Evolutionary conservation across 2,113 vertebrate species (phyloP), one percentile per base, ranked within the genome.

Genomic region (Crypturellus undulatus): DNA sequence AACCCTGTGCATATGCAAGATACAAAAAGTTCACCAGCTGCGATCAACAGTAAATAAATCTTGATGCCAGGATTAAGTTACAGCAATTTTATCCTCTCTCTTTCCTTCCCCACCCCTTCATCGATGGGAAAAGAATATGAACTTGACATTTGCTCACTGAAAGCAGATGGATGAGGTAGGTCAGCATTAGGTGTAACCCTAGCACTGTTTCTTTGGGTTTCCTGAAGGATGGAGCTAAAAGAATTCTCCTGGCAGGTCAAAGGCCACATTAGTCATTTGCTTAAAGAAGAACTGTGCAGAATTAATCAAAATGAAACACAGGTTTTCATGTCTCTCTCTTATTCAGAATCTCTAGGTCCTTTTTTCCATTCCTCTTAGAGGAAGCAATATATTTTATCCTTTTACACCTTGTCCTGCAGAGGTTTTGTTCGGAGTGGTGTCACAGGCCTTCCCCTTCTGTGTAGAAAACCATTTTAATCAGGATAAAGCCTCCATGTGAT

Each of bases 391-490:
- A 95, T 96, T 94, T 96, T 94, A 96, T 96, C 96, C 95, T 96
- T 97, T 97, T 93, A 92, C 94, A 97, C 94, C 96, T 96, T 95
- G 87, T 96, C 97, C 97, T 97, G 96, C 92, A 88, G 94, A 97
- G 96, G 94, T 97, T 97, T 97, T 97, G 95, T 97, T 97, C 94
- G 59, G 71, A 91, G 91, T 96, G 95, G 95, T 97, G 97, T 97
- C 97, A 96, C 85, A 94, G 96, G 87, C 96, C 90, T 97, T 97
- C 96, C 95, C 91, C 95, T 97, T 96, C 97, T 92, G 96, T 93
- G 96, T 97, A 94, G 59, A 97, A 97, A 98, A 97, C 92, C 95
- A 97, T 98, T 98, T 98, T 98, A 97, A 98, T 98, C 97, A 97
- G 96, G 97, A 97, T 97, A 93, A 97, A 97, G 92, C 91, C 89